Base-by-base conservation (phyloP, 2,888 invertebrate species). In the Troglohyphantes excavatus region DNA sequence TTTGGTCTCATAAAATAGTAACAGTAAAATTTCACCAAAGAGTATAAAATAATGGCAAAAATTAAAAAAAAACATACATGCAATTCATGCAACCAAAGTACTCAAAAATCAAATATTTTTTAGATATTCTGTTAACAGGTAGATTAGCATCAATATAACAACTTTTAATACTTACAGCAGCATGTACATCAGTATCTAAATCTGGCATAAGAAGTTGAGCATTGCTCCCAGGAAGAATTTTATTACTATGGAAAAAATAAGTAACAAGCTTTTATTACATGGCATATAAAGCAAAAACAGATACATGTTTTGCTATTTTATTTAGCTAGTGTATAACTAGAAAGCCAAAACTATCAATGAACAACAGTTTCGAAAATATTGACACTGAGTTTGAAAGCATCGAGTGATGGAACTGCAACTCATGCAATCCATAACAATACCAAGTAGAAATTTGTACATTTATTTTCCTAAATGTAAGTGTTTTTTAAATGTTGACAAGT, bases 141-240 rank as follows among this genome's bases (percentile, higher is more conserved):
- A n/a, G n/a, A n/a, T n/a, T n/a, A n/a, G n/a, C n/a, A n/a, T n/a
- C n/a, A n/a, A n/a, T n/a, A n/a, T n/a, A n/a, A n/a, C n/a, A n/a
- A n/a, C n/a, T n/a, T n/a, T n/a, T n/a, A n/a, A 33, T 65, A 88
- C 90, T 87, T 89, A 91, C 87, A 73, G 84, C 86, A 72, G 65
- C 83, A 87, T 87, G 86, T 19, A 83, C 61, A 65, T 90, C 78
- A 65, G 59, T 19, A 43, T 43, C 68, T 33, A 81, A 9, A 72
- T 87, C 83, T 29, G 90, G 90, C 78, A 87, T 90, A n/a, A 90
- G 61, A 19, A 90, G 70, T 29, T 86, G 87, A 72, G 87, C 83
- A 87, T 83, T 79, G 67, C 65, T 79, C 11, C 82, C 46, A 27
- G 90, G 86, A 21, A 90, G 39, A 23, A 39, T 82, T 78, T 87